Evolutionary conservation across 2,113 vertebrate species (phyloP).

Genomic region (Psephotus haematonotus): DNA sequence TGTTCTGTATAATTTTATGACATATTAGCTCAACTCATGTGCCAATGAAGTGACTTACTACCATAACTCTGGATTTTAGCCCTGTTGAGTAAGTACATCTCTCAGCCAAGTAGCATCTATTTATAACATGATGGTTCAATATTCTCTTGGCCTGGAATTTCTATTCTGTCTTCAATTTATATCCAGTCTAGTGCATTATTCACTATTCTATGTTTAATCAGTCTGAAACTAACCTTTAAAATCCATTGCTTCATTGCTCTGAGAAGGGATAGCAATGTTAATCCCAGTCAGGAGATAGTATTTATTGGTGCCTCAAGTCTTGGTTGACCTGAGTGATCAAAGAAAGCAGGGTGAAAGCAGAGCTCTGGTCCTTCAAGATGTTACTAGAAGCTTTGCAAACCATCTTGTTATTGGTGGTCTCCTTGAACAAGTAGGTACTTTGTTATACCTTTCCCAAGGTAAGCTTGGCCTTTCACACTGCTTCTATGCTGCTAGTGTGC

Average conservation of each 20-base stretch:
- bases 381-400: neutral
- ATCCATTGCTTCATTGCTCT: neutral
- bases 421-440: neutral
- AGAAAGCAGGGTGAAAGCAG: neutral
- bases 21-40: neutral
- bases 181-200: rapidly evolving
- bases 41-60: neutral
- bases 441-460: neutral
- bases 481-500: neutral
- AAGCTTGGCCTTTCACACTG: neutral
- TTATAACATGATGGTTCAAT: neutral
- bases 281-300: neutral
- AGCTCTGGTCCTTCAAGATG: neutral
- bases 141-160: neutral
- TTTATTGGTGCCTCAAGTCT: neutral
- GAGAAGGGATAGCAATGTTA: neutral
- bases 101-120: neutral
- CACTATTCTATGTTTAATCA: neutral
- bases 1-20: neutral
- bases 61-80: neutral
- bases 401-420: neutral
- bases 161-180: neutral
- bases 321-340: neutral
- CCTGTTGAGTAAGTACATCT: neutral
- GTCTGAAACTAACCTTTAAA: neutral